Evolutionary conservation across 92 coral and sea anemone genomes (phyloP).

Genomic region (Desmophyllum pertusum): DNA sequence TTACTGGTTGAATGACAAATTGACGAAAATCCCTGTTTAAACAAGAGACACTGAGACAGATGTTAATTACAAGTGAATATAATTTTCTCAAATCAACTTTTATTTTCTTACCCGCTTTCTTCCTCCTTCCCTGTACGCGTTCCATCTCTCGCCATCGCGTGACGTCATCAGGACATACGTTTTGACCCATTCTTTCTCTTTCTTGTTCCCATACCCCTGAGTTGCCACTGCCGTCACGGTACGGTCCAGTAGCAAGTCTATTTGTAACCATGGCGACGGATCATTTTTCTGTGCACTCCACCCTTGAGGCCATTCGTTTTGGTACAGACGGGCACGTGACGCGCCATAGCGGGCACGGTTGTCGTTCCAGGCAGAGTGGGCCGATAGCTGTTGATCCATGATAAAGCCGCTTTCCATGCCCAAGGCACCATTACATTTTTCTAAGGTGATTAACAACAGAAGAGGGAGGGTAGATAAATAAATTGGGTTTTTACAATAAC

Average conservation of each 20-base stretch:
- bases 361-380: slow-evolving; percentile 79
- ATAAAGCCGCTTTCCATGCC: slow-evolving; percentile 79
- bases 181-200: slow-evolving; percentile 74
- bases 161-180: slow-evolving; percentile 70
- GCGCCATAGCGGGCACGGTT: slow-evolving; percentile 67
- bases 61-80: not conserved
- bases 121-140: slow-evolving; percentile 50
- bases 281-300: slow-evolving; percentile 81
- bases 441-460: slow-evolving; percentile 19
- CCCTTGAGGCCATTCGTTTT: slow-evolving; percentile 79
- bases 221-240: slow-evolving; percentile 78
- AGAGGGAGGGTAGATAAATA: no score
- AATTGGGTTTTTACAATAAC: no score
- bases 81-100: not conserved
- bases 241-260: slow-evolving; percentile 54
- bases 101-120: slow-evolving; percentile 58
- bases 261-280: slow-evolving; percentile 78
- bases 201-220: slow-evolving; percentile 77
- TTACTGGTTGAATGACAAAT: no score
- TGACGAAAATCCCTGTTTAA: not conserved
- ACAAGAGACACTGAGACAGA: not conserved
- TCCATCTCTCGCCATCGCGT: slow-evolving; percentile 70
- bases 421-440: slow-evolving; percentile 63
- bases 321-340: slow-evolving; percentile 76
- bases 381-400: slow-evolving; percentile 58